Evolutionary conservation across 1,140 invertebrate genomes (phyloP), one percentile per base, ranked within the genome.

Genomic region (Potamilus streckersoni): DNA sequence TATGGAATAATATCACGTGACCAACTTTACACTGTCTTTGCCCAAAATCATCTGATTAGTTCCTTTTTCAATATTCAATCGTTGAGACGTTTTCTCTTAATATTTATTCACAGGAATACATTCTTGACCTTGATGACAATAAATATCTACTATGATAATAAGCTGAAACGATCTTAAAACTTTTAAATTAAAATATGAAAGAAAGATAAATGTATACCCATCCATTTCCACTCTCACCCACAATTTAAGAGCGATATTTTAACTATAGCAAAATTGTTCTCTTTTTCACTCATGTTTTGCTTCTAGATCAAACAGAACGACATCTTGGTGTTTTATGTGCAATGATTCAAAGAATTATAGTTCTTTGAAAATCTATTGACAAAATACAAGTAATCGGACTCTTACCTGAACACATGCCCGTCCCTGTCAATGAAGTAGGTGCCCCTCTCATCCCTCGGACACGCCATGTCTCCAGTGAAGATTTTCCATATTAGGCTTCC

Each of bases 341-440:
- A 62, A 62, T n/a, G 60, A 19, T 19, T 23, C 19, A 5, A 62
- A 62, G 23, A 62, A 8, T n/a, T 19, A 23, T 62, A n/a, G 23
- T n/a, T 62, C 4, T 0, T 4, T 62, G 19, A 62, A n/a, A n/a
- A n/a, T 62, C 4, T n/a, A 0, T 68, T 15, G n/a, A 38, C n/a
- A 49, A 6, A 49, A 49, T 38, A 38, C n/a, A 31, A 17, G 31
- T 58, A n/a, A 14, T 58, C 59, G 13, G n/a, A 20, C 61, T 16
- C 73, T 62, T 71, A 84, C 83, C 83, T 82, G 80, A 87, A 87
- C 12, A 79, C 59, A n/a, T 80, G 84, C 49, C 86, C 86, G 74
- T 86, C 83, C 64, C 84, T 66, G 72, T 87, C 86, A 49, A 87
- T 81, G 73, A 89, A 88, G 74, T 80, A 87, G 49, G 75, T 79